phyloP scores from a whole-genome alignment of 2,113 vertebrate species.

The Acrocephalus kingi region DNA sequence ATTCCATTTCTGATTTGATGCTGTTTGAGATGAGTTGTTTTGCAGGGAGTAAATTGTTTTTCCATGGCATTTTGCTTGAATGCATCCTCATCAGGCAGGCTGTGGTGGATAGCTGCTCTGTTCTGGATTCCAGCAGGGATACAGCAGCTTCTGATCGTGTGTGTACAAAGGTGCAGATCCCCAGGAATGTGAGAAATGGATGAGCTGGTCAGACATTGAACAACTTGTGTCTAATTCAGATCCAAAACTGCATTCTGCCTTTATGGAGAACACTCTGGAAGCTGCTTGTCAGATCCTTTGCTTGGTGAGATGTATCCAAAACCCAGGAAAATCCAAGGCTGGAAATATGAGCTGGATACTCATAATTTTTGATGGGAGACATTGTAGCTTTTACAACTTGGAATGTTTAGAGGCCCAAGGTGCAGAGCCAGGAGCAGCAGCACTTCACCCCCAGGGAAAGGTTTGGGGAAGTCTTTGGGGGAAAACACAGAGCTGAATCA shows the following conservation, averaged over 20 bases:
- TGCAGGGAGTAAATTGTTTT: background rate
- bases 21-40: background rate
- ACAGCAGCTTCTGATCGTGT: background rate
- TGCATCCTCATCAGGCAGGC: background rate
- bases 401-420: background rate
- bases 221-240: background rate
- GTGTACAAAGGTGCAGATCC: background rate
- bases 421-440: background rate
- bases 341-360: background rate
- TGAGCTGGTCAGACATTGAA: background rate
- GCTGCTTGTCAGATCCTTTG: background rate
- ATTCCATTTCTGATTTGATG: background rate
- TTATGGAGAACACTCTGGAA: background rate
- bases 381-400: background rate
- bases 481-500: background rate
- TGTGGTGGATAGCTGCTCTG: background rate
- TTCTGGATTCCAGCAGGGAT: background rate
- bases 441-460: background rate
- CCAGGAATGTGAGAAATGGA: background rate
- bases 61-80: background rate
- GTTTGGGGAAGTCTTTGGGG: background rate
- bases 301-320: background rate
- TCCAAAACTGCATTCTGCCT: background rate
- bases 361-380: background rate
- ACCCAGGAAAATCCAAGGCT: background rate